Base-by-base conservation (phyloP, 2,888 invertebrate genomes). In the Branchinecta sandiegonensis region DNA sequence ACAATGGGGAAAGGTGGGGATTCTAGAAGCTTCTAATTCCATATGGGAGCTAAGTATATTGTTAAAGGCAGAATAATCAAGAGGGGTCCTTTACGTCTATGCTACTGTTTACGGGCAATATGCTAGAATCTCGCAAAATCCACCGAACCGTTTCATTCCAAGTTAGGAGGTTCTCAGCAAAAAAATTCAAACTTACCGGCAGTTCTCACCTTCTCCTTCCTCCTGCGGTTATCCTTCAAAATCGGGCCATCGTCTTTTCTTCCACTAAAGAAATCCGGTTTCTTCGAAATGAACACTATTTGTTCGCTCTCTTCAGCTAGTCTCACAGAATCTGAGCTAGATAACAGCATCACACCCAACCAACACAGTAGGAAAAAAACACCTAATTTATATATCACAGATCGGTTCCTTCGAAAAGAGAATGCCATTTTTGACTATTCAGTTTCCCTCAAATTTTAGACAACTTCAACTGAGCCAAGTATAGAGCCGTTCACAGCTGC, bases 151-250 rank as follows among this genome's bases (percentile, higher is more conserved):
- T 23, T 3, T 23, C 23, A 23, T 23, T 3, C 23, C 23, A 23
- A 23, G 23, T 23, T 23, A 1, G 23, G 23, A 37, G 5, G 6
- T 37, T 37, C 37, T 37, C 37, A 37, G 2, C 6, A 37, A 37
- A 37, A 37, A 37, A 37, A 37, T 5, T 14, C 48, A 46, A 14
- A 48, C 65, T 23, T 50, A 67, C 67, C 67, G 10, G 50, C 47
- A 8, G 50, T 47, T 37, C 50, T 68, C 13, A 65, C 46, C 17
- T 69, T 66, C 65, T 68, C 47, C 65, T 68, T 66, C 66, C 70
- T 66, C 56, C 67, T 23, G 8, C 17, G 67, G 63, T 66, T 66
- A 46, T 69, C 69, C 46, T 69, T 67, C 10, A 67, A 67, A 37
- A 65, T 69, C 3, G 66, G 69, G 37, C 68, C 65, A 56, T 66